A percentile compares a stretch with the other conserved stretches of the same genome.
Conservation (phyloP, 2,797 vertebrate genomes). For the Helostoma temminkii region DNA sequence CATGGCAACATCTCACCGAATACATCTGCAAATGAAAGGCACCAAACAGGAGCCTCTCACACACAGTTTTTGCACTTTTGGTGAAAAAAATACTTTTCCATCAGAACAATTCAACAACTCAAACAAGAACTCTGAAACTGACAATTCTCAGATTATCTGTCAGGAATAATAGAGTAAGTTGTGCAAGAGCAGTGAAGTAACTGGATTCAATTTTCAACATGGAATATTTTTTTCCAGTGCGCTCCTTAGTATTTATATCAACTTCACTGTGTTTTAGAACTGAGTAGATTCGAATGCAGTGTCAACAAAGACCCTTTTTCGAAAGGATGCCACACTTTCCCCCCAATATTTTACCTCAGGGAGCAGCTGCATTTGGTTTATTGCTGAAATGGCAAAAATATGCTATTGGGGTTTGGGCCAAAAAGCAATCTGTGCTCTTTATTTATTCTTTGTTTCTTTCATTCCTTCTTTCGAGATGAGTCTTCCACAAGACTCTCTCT, state of each 20-base stretch:
- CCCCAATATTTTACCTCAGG: constrained; percentile 50
- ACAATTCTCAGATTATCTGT: constrained; percentile 13
- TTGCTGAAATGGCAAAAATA: constrained; percentile 73
- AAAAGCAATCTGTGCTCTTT: constrained; percentile 70
- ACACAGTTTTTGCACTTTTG: constrained; percentile 35
- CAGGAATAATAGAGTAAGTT: constrained; percentile 9
- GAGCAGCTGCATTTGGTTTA: constrained; percentile 72
- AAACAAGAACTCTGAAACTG: constrained; percentile 29
- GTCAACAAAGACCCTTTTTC: constrained; percentile 42
- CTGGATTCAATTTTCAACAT: constrained; percentile 18
- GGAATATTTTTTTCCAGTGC: constrained; percentile 2
- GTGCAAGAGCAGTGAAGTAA: constrained; percentile 1
- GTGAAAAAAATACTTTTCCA: constrained; percentile 24
- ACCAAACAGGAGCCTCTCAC: constrained; percentile 36
- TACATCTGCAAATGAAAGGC: constrained; percentile 53
- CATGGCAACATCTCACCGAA: constrained; percentile 60
- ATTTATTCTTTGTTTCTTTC: constrained; percentile 70
- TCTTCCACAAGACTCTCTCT: constrained; percentile 58
- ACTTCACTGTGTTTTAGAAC: constrained; percentile 30
- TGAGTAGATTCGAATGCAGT: constrained; percentile 47
- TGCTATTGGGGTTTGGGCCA: constrained; percentile 53
- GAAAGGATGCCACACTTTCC: constrained; percentile 38
- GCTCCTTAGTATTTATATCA: constrained; percentile 36
- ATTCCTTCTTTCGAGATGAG: constrained; percentile 68
- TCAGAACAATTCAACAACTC: constrained; percentile 10